These are phyloP conservation scores for Eulithis testata DNA, from an alignment of 2,888 invertebrate species.

Conservation along the genomic window DNA sequence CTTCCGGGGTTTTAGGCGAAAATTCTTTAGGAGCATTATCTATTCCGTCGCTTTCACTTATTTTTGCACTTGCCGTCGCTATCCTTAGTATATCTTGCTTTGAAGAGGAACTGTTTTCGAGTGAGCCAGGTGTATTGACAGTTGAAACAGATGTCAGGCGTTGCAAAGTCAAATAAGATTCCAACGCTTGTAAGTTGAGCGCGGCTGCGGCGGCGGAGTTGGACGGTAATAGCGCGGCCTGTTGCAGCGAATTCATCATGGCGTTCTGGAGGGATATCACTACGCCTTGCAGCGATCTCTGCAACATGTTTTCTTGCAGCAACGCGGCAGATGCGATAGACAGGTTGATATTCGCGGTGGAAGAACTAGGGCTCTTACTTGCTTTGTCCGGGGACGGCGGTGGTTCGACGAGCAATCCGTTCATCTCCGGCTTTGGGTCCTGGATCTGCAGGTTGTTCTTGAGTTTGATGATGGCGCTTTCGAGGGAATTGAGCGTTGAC, in stretches of 20 bases:
- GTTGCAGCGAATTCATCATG: constrained; percentile 93
- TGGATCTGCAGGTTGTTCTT: constrained; percentile 83
- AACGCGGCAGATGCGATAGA: constrained; percentile 85
- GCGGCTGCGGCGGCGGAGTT: constrained; percentile 94
- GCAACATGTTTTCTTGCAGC: constrained; percentile 87
- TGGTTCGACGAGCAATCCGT: constrained; percentile 68
- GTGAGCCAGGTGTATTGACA: constrained; percentile 68
- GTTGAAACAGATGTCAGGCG: constrained; percentile 89
- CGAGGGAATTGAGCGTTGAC: constrained; percentile 77
- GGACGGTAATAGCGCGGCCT: constrained; percentile 92
- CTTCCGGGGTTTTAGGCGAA: constrained; percentile 79
- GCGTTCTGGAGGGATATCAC: constrained; percentile 93
- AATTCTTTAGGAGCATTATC: constrained; percentile 69
- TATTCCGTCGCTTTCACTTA: constrained; percentile 73
- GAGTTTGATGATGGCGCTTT: constrained; percentile 82
- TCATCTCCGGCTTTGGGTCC: constrained; percentile 77
- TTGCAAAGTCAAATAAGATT: constrained; percentile 93
- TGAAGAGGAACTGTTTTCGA: constrained; percentile 72
- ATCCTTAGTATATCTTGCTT: constrained; percentile 89
- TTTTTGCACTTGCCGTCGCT: constrained; percentile 83
- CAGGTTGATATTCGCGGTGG: constrained; percentile 73
- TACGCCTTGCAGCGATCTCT: constrained; percentile 91
- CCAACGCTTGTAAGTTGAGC: constrained; percentile 92
- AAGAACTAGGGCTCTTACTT: constrained; percentile 77
- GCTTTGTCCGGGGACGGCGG: constrained; percentile 64